Conservation (phyloP, 1,140 invertebrate species). For the Gryllus bimaculatus region DNA sequence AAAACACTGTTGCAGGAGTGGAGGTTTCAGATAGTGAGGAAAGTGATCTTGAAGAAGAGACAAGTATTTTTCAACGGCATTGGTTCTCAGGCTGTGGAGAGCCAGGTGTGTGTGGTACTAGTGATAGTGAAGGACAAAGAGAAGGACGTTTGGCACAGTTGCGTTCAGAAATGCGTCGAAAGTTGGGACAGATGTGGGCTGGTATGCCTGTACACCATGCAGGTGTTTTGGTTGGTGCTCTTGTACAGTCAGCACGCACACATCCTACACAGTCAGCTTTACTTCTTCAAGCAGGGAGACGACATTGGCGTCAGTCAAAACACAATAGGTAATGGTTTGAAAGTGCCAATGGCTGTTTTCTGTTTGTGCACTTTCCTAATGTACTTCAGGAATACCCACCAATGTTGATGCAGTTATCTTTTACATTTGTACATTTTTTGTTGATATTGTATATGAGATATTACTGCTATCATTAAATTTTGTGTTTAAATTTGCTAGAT, state of each 20-base stretch:
- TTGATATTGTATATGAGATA: too few relatives aligned
- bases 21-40: constrained; percentile 22
- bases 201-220: constrained; percentile 28
- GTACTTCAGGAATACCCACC: too few relatives aligned
- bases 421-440: too few relatives aligned
- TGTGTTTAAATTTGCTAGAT: too few relatives aligned
- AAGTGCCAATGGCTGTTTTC: neutral
- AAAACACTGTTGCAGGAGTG: constrained; percentile 15
- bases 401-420: too few relatives aligned
- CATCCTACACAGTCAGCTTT: constrained; percentile 14
- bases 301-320: neutral
- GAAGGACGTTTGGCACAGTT: constrained; percentile 11
- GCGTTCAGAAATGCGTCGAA: constrained; percentile 14
- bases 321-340: constrained; percentile 8
- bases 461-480: too few relatives aligned
- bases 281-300: neutral
- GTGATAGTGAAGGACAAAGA: constrained; percentile 12
- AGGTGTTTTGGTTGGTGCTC: constrained; percentile 27
- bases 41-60: constrained; percentile 24
- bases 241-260: constrained; percentile 12
- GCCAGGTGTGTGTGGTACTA: constrained; percentile 11
- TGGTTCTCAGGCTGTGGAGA: constrained; percentile 24
- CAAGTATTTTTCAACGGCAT: constrained; percentile 25
- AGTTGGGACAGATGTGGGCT: constrained; percentile 29
- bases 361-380: too few relatives aligned